Percentiles rank a stretch among this genome's conserved stretches.
These are phyloP conservation scores for Propithecus coquereli DNA, from an alignment of 2,113 vertebrate genomes.

Conservation along the genomic window DNA sequence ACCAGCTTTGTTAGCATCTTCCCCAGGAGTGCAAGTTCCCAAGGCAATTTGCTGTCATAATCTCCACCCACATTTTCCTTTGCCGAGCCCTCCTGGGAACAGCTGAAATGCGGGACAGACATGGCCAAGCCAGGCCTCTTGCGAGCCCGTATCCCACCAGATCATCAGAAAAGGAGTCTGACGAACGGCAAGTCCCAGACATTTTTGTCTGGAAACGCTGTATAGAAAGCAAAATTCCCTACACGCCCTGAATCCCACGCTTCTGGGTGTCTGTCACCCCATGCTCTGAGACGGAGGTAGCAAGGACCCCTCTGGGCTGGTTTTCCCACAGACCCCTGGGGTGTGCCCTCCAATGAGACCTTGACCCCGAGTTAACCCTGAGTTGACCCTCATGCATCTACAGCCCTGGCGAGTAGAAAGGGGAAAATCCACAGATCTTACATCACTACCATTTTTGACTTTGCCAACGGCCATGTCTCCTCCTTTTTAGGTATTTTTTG, in stretches of 20 bases:
- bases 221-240: not conserved
- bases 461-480: not conserved
- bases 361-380: not conserved
- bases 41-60: not conserved
- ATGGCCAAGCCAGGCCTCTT: not conserved
- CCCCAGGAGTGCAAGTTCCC: not conserved
- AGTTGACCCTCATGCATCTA: not conserved
- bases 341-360: not conserved
- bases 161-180: not conserved
- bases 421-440: not conserved
- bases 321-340: not conserved
- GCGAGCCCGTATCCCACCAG: not conserved
- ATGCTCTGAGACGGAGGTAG: not conserved
- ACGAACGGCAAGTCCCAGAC: not conserved
- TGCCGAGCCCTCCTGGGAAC: not conserved
- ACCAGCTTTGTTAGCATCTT: not conserved
- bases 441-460: not conserved
- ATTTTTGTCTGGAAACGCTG: not conserved
- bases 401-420: not conserved
- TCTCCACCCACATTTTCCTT: not conserved
- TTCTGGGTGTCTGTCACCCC: not conserved
- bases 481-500: not conserved
- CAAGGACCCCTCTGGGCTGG: not conserved
- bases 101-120: not conserved
- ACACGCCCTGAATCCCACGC: not conserved